Evolutionary conservation across 2,113 vertebrate species (phyloP).

Genomic region (Plectropomus leopardus): DNA sequence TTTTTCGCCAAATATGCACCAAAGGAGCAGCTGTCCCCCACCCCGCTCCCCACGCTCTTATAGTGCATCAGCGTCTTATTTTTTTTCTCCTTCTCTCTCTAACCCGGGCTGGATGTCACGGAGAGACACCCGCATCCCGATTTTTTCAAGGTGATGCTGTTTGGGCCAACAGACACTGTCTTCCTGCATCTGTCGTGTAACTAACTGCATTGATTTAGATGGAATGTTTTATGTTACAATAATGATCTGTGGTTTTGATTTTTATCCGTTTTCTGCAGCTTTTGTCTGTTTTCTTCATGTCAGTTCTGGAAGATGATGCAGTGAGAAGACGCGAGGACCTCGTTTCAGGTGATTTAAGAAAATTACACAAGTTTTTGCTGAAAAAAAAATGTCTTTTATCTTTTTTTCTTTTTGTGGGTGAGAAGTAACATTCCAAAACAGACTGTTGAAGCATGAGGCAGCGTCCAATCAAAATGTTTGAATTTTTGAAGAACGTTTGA

Average conservation of each 20-base stretch:
- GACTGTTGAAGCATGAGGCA: slow-evolving; percentile 42
- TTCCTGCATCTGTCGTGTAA: slow-evolving; percentile 80
- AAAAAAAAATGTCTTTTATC: slow-evolving; percentile 2
- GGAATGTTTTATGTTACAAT: slow-evolving; percentile 39
- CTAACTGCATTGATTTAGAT: slow-evolving; percentile 31
- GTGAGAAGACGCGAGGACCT: slow-evolving; percentile 4
- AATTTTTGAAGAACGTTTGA: slow-evolving; percentile 15
- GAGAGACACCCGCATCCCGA: slow-evolving; percentile 65
- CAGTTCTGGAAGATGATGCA: slow-evolving; percentile 38
- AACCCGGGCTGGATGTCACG: slow-evolving; percentile 61
- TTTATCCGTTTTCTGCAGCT: slow-evolving; percentile 10
- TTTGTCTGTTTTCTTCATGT: slow-evolving; percentile 25
- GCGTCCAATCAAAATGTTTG: slow-evolving; percentile 40
- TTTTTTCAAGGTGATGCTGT: slow-evolving; percentile 72
- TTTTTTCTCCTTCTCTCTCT: neutral
- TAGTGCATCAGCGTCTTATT: slow-evolving; percentile 79
- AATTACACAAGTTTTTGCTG: slow-evolving; percentile 11
- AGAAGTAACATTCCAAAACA: slow-evolving; percentile 70
- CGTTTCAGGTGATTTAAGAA: slow-evolving; percentile 17
- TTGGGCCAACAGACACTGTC: slow-evolving; percentile 82
- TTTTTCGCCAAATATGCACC: slow-evolving; percentile 97
- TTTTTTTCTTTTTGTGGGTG: slow-evolving; percentile 16
- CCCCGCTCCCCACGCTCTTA: slow-evolving; percentile 93
- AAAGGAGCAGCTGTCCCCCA: slow-evolving; percentile 93
- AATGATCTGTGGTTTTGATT: slow-evolving; percentile 24